These are phyloP conservation scores for Thripadectes ignobilis DNA, from an alignment of 2,797 vertebrate genomes.

Conservation along the genomic window DNA sequence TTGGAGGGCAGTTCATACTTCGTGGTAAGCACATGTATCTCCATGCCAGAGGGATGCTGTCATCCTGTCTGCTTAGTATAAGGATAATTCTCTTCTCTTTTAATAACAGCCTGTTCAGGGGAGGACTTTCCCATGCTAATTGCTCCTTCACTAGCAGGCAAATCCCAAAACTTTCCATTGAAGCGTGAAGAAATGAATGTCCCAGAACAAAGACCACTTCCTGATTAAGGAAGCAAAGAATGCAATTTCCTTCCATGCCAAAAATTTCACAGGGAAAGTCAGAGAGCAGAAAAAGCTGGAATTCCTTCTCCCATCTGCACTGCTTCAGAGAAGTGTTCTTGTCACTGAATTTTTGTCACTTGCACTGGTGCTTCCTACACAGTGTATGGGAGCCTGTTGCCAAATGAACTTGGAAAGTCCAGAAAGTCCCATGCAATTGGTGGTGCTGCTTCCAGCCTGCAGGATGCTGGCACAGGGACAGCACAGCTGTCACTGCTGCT, in stretches of 20 bases:
- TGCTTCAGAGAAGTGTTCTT: background rate
- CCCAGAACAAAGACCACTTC: background rate
- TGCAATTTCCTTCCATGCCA: background rate
- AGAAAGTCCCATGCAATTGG: background rate
- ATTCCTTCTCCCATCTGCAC: background rate
- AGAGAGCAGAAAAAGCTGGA: background rate
- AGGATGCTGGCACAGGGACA: background rate
- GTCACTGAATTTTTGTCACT: background rate
- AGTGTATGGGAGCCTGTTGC: fast-evolving
- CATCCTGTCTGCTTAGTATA: background rate
- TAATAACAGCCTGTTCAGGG: background rate
- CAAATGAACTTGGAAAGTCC: background rate
- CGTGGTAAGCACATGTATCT: background rate
- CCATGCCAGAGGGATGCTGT: background rate
- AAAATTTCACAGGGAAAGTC: background rate
- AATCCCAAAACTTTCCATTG: background rate
- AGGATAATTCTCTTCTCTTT: background rate
- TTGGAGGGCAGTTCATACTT: background rate
- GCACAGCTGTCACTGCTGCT: background rate
- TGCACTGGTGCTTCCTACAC: background rate
- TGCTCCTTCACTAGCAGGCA: background rate
- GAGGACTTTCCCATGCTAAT: background rate
- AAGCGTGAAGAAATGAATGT: background rate
- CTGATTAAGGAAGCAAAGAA: slow-evolving; percentile 2
- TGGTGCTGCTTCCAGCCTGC: background rate